A percentile compares a stretch with the other conserved stretches of the same genome.
phyloP scores from a whole-genome alignment of 2,113 vertebrate species.

The Etia nguti region DNA sequence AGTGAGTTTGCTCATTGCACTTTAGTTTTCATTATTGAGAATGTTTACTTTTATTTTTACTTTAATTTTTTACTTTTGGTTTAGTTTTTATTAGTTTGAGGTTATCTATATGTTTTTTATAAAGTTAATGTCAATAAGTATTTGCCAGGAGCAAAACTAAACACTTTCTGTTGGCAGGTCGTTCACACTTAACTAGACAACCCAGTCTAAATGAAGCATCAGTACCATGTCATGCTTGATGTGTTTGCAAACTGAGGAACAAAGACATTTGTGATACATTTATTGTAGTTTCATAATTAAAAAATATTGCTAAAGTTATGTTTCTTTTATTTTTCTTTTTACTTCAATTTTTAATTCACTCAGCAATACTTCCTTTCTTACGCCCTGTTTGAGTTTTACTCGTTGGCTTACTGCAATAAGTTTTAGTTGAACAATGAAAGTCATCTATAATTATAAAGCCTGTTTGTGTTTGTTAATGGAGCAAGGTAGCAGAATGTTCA shows the following conservation, averaged over 20 bases:
- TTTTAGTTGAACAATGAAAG: background rate
- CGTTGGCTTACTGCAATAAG: background rate
- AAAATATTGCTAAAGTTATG: background rate
- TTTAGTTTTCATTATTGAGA: background rate
- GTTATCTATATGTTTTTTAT: background rate
- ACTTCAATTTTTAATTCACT: background rate
- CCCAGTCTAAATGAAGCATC: background rate
- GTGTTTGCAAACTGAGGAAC: background rate
- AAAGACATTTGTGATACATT: background rate
- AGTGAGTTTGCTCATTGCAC: background rate
- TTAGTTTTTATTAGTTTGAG: background rate
- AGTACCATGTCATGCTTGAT: background rate
- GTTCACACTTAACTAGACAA: background rate
- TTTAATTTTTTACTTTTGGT: background rate
- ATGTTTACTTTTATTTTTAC: background rate
- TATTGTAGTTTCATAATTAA: background rate
- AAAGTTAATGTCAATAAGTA: background rate
- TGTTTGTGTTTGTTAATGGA: background rate
- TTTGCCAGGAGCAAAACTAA: background rate
- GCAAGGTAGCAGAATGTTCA: background rate
- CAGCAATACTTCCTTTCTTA: background rate
- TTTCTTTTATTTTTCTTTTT: background rate
- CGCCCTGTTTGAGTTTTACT: background rate
- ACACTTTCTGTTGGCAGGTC: background rate
- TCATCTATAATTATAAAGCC: background rate